These are phyloP conservation scores for Aptenodytes patagonicus DNA, from an alignment of 2,113 vertebrate species.

Conservation along the genomic window DNA sequence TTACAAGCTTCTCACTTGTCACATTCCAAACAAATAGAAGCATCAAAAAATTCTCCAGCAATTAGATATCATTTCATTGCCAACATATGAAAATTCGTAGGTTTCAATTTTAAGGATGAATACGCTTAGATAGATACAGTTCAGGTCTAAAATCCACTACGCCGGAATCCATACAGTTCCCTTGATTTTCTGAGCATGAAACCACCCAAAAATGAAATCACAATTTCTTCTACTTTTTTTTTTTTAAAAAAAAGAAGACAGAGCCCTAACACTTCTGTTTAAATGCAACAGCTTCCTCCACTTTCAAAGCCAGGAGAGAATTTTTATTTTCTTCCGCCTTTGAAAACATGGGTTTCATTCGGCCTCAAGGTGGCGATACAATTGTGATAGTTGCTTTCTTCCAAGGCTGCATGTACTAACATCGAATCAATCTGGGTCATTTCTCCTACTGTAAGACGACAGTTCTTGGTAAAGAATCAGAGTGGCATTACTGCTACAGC, in stretches of 20 bases:
- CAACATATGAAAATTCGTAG: neutral
- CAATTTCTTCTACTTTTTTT: neutral
- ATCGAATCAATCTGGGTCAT: neutral
- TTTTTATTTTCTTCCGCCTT: neutral
- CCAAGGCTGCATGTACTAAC: neutral
- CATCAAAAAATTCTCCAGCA: neutral
- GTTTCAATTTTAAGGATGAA: neutral
- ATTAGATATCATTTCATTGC: neutral
- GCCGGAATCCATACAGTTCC: neutral
- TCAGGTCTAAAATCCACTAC: neutral
- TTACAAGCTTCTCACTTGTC: neutral
- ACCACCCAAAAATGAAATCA: neutral
- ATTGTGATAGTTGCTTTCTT: neutral
- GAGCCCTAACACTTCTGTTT: neutral
- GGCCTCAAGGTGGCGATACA: slow-evolving; percentile 42
- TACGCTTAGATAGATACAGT: neutral
- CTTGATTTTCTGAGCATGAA: neutral
- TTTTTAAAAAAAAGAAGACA: neutral
- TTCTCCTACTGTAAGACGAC: neutral
- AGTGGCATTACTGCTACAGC: neutral
- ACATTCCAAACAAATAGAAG: neutral
- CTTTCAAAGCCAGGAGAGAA: neutral
- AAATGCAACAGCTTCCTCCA: neutral
- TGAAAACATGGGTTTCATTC: neutral
- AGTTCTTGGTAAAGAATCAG: neutral